Base-by-base conservation (phyloP, 2,797 vertebrate genomes). In the Melanotaenia boesemani region DNA sequence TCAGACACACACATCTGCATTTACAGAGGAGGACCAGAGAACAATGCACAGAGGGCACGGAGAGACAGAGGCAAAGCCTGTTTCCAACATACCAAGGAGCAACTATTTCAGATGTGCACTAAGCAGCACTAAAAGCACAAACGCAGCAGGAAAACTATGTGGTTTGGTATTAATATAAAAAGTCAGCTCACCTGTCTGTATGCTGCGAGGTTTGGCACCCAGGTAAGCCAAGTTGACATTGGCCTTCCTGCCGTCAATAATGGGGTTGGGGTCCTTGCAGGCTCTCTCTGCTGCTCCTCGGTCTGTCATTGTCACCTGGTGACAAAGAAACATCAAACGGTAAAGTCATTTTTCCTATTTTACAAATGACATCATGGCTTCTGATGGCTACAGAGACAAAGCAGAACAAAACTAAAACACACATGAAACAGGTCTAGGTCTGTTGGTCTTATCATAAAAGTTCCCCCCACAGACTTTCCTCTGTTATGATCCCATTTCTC, bases 261-360 rank as follows among this genome's bases (percentile, higher is more conserved):
- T 98, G 81, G 98, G 98, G 82, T 99, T 99, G 1, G 98, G 97
- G 86, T 99, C 98, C 91, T 99, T 99, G 88, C 98, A 99, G 1
- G 98, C 98, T 67, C 97, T 89, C 62, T 99, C 98, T 0, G 98
- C 98, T 0, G 97, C 96, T 1, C 94, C 95, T 73, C 96, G 91
- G 88, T 99, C 97, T 0, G 95, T 96, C 98, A 99, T 99, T 0
- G 98, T 99, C 88, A 99, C 98, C 98, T 99, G 86, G n/a, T 41
- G 78, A 88, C 39, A 80, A 11, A 86, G 32, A 13, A n/a, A 50
- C 63, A 77, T 58, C 57, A 28, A 20, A 5, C 52, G 1, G 6
- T 1, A 13, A 20, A 20, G 60, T 48, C 13, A 22, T 13, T 39
- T n/a, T 0, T 6, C 10, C 62, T 7, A 18, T 48, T 18, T 57